phyloP scores from a whole-genome alignment of 1,140 invertebrate species.

The Drosophila eugracilis region DNA sequence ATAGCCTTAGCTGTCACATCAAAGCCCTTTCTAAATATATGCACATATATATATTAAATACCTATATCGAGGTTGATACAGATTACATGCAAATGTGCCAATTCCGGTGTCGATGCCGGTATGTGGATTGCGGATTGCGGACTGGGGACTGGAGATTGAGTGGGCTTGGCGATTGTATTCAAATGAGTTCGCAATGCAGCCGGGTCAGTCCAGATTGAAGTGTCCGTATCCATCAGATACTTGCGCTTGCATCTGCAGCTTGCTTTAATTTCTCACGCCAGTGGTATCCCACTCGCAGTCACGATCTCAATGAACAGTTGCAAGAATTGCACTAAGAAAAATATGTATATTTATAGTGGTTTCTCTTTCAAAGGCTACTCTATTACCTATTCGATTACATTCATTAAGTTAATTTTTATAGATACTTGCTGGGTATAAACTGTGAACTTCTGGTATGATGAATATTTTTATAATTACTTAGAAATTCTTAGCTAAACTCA shows the following conservation, averaged over 20 bases:
- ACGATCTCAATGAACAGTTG: constrained; percentile 24
- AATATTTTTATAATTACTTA: no score
- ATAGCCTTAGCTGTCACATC: constrained; percentile 7
- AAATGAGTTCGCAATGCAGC: constrained; percentile 49
- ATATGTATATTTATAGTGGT: background rate
- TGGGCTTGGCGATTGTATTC: constrained; percentile 64
- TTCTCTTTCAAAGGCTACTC: background rate
- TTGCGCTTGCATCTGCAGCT: constrained; percentile 36
- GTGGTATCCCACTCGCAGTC: constrained; percentile 28
- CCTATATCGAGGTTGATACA: constrained; percentile 15
- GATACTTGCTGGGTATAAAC: background rate
- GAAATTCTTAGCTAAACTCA: no score
- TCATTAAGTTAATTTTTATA: background rate
- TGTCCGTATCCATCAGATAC: constrained; percentile 39
- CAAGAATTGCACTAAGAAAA: constrained; percentile 13
- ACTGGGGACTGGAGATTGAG: constrained; percentile 15
- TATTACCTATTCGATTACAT: background rate
- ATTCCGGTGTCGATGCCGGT: constrained; percentile 41
- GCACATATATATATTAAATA: constrained; percentile 3
- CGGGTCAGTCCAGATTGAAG: constrained; percentile 45
- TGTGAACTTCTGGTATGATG: no score
- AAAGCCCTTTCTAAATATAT: constrained; percentile 40
- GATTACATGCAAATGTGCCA: constrained; percentile 41
- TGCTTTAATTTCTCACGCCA: constrained; percentile 54
- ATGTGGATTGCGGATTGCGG: constrained; percentile 31